A percentile compares a stretch with the other conserved stretches of the same genome.
Conservation (phyloP, 1,140 invertebrate species). For the Drosophila tropicalis region DNA sequence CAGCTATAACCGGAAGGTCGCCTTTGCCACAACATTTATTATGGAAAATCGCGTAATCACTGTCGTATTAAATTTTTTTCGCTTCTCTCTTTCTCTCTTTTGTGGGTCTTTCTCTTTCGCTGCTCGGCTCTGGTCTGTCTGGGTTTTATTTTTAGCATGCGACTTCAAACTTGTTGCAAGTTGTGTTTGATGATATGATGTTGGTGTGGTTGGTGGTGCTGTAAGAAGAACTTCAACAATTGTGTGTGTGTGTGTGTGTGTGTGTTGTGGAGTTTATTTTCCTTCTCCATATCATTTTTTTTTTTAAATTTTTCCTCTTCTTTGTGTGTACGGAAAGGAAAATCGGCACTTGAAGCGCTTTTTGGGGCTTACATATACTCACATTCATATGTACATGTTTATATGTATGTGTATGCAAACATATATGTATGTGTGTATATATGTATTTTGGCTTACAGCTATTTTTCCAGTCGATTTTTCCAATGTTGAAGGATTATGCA, state of each 20-base stretch:
- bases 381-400: not conserved
- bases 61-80: slow-evolving; percentile 74
- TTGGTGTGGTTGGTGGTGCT: slow-evolving; percentile 48
- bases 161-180: slow-evolving; percentile 78
- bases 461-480: slow-evolving; percentile 18
- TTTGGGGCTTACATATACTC: not conserved
- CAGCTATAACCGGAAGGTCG: slow-evolving; percentile 79
- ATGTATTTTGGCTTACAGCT: slow-evolving; percentile 5
- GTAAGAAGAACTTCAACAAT: slow-evolving; percentile 57
- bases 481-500: slow-evolving; percentile 33
- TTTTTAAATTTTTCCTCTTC: slow-evolving; percentile 18
- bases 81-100: slow-evolving; percentile 16
- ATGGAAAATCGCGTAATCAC: slow-evolving; percentile 82
- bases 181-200: slow-evolving; percentile 45
- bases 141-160: slow-evolving; percentile 69
- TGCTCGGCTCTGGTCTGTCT: slow-evolving; percentile 24
- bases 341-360: slow-evolving; percentile 11
- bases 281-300: slow-evolving; percentile 11
- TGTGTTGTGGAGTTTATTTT: slow-evolving; percentile 5
- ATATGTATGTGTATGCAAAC: not conserved
- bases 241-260: not conserved
- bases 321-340: slow-evolving; percentile 15
- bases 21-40: slow-evolving; percentile 82
- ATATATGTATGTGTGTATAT: not conserved
- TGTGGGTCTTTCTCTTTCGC: not conserved